Evolutionary conservation across 1,140 invertebrate genomes (phyloP), one percentile per base, ranked within the genome.

Genomic region (Aphis gossypii): DNA sequence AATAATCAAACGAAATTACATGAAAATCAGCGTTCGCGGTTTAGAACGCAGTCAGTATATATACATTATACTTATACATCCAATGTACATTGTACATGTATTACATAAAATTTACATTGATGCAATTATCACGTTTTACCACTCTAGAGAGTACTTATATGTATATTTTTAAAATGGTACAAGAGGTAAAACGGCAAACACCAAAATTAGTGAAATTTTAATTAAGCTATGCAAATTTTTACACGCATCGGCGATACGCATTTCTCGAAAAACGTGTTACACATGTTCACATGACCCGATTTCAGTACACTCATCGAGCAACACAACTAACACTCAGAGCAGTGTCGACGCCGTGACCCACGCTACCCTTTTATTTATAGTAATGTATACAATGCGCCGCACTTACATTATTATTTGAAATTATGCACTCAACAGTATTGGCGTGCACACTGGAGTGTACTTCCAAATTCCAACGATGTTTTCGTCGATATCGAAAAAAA

Each of bases 401-500:
- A 76, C n/a, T 76, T 76, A 68, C 60, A n/a, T n/a, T 76, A 76
- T 76, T 76, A 76, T 76, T 76, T 14, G 60, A n/a, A 76, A n/a
- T 68, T 60, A 68, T 30, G 30, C 60, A 14, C 30, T 68, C 60
- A 4, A 68, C 30, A 51, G 14, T 51, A 51, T 51, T 51, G 48
- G 48, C 48, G 18, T 51, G 11, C 18, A 51, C 2, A 20, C 18
- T 51, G 56, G 3, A 30, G 56, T 60, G 56, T 60, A 30, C 30
- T 60, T 30, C 56, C 56, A 30, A 30, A 9, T 60, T 30, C 56
- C 56, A 60, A 60, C 11, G 30, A 60, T 8, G 25, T 30, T 30
- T 60, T 60, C 25, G 25, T 30, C 25, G 56, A 30, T 60, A 8
- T 60, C 56, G 30, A 60, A 14, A 30, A 30, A 11, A 60, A 60